Conservation (phyloP, 2,797 vertebrate genomes). For the Triplophysa bombifrons region DNA sequence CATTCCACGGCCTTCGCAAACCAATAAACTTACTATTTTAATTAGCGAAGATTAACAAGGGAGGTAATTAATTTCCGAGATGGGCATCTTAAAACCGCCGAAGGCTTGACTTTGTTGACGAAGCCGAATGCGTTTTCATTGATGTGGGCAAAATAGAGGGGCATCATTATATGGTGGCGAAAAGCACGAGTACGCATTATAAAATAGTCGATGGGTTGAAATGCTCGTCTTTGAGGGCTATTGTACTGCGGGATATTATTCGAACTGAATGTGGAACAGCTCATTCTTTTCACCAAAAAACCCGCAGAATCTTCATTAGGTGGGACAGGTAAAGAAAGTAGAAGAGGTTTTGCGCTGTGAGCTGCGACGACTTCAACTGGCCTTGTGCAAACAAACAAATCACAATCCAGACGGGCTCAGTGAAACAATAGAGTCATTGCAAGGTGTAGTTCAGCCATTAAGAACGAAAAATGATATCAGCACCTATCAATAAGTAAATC, state of each 20-base stretch:
- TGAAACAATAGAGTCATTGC: not conserved
- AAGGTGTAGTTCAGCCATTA: not conserved
- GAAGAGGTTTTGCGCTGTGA: not conserved
- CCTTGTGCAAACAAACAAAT: not conserved
- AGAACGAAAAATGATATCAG: not conserved
- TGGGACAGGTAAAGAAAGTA: conserved; percentile 2
- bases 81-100: conserved; percentile 61
- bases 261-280: conserved; percentile 18
- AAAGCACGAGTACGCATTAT: conserved; percentile 41
- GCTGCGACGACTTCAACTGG: not conserved
- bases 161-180: conserved; percentile 50
- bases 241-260: conserved; percentile 31
- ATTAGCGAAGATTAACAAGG: conserved; percentile 64
- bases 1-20: conserved; percentile 45
- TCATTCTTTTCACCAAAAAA: not conserved
- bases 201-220: conserved; percentile 27
- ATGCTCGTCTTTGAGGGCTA: conserved; percentile 19
- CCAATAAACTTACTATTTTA: conserved; percentile 49
- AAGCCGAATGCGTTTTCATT: conserved; percentile 56
- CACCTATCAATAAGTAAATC: not conserved
- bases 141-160: conserved; percentile 49
- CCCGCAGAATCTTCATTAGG: conserved; percentile 3
- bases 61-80: conserved; percentile 66
- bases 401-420: not conserved
- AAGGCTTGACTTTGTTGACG: conserved; percentile 61